Conservation (phyloP, 1,140 invertebrate species). For the Bombus terrestris region DNA sequence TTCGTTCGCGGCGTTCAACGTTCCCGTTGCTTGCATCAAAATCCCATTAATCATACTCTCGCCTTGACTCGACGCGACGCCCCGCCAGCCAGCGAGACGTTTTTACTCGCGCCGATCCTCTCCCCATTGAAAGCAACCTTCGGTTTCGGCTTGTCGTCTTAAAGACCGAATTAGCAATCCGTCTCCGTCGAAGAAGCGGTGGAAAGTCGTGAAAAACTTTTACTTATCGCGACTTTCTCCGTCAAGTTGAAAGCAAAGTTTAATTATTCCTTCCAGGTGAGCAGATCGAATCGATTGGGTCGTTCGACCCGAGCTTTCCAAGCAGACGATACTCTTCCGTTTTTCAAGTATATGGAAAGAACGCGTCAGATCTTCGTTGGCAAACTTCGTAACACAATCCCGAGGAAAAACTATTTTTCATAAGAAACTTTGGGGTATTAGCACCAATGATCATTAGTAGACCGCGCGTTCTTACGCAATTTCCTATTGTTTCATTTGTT, state of each 20-base stretch:
- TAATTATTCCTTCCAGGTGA: neutral
- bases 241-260: neutral
- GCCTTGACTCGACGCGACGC: slow-evolving; percentile 1
- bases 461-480: too few relatives aligned
- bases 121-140: slow-evolving; percentile 6
- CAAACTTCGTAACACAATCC: too few relatives aligned
- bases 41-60: slow-evolving; percentile 35
- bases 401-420: too few relatives aligned
- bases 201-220: neutral
- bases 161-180: neutral
- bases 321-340: too few relatives aligned
- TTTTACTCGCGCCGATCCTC: slow-evolving; percentile 41
- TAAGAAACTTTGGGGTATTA: too few relatives aligned
- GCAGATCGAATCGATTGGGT: neutral
- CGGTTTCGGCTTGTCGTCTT: neutral
- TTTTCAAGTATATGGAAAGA: too few relatives aligned
- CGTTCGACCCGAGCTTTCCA: neutral
- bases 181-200: neutral
- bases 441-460: too few relatives aligned
- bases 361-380: too few relatives aligned
- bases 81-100: neutral
- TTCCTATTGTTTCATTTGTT: too few relatives aligned
- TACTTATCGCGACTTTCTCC: neutral
- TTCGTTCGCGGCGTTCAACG: neutral
- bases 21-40: slow-evolving; percentile 28